Evolutionary conservation across 2,888 invertebrate genomes (phyloP), one percentile per base, ranked within the genome.

Genomic region (Didymodactylos carnosus): DNA sequence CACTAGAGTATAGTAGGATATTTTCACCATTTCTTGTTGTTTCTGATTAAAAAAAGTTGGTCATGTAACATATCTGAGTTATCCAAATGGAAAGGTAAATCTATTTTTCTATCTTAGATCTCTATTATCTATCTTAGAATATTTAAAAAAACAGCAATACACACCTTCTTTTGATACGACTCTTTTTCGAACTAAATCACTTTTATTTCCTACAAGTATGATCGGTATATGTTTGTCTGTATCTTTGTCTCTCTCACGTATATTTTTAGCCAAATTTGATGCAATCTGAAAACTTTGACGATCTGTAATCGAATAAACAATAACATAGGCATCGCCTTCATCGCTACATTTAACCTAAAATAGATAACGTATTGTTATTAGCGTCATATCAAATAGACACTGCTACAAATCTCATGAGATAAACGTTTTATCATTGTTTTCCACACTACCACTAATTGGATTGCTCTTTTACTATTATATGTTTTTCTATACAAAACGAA

Each of bases 201-300:
- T 72, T 72, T 75, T 75, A 51, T 75, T 75, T 16, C 75, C 75
- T 1, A 72, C 75, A 29, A 75, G 25, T n/a, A 75, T 75, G 8
- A 72, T 71, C 19, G 75, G 75, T 23, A 40, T 19, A 2, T 23
- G 35, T 14, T 35, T 29, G 14, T 74, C 35, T 25, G 27, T 27
- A 23, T 53, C 29, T 27, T 29, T 62, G 25, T 74, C 74, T 62
- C 53, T 71, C n/a, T 62, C 51, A 40, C 74, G 41, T 19, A 74
- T 53, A 23, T 39, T 39, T 71, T 74, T 74, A 8, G 71, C 27
- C 13, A 74, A 23, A 43, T 74, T 53, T 29, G 46, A 25, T 19
- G 74, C 74, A 41, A 40, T 53, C 25, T 71, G 46, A 72, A 74
- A 74, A 14, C 71, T 71, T 25, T 53, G 43, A 39, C 53, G 53